phyloP scores from a whole-genome alignment of 2,888 invertebrate species.

The Agelastica alni region DNA sequence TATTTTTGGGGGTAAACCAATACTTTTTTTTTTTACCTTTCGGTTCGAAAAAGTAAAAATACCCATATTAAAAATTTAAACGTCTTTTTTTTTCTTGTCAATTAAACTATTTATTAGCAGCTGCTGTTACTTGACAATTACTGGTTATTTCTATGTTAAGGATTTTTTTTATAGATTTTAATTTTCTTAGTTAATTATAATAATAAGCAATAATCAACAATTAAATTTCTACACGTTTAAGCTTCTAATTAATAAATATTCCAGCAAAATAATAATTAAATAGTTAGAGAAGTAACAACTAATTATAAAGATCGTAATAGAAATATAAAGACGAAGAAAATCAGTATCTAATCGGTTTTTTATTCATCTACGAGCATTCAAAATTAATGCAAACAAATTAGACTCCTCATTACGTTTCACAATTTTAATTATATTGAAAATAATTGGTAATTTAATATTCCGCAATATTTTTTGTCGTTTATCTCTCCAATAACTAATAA shows the following conservation, averaged over 20 bases:
- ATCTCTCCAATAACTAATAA: slow-evolving; percentile 19
- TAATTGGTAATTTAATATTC: slow-evolving; percentile 27
- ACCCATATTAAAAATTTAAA: too few relatives aligned
- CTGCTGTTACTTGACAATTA: too few relatives aligned
- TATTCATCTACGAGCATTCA: slow-evolving; percentile 10
- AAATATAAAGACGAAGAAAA: background rate
- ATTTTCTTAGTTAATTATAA: too few relatives aligned
- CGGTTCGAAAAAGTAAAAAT: too few relatives aligned
- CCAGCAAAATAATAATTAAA: background rate
- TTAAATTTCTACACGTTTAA: too few relatives aligned
- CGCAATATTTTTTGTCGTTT: slow-evolving; percentile 20
- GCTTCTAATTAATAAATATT: background rate
- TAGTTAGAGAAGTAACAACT: background rate
- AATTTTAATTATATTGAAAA: slow-evolving; percentile 26
- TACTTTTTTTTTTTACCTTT: too few relatives aligned
- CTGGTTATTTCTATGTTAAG: too few relatives aligned
- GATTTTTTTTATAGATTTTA: too few relatives aligned
- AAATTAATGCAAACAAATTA: slow-evolving; percentile 18
- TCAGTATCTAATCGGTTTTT: slow-evolving; percentile 12
- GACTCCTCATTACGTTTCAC: slow-evolving; percentile 20
- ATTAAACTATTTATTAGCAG: too few relatives aligned
- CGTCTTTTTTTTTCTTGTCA: too few relatives aligned
- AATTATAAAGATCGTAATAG: background rate
- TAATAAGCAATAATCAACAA: too few relatives aligned
- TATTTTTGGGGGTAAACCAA: too few relatives aligned